Evolutionary conservation across 2,113 vertebrate species (phyloP).

Genomic region (Otocyon megalotis): DNA sequence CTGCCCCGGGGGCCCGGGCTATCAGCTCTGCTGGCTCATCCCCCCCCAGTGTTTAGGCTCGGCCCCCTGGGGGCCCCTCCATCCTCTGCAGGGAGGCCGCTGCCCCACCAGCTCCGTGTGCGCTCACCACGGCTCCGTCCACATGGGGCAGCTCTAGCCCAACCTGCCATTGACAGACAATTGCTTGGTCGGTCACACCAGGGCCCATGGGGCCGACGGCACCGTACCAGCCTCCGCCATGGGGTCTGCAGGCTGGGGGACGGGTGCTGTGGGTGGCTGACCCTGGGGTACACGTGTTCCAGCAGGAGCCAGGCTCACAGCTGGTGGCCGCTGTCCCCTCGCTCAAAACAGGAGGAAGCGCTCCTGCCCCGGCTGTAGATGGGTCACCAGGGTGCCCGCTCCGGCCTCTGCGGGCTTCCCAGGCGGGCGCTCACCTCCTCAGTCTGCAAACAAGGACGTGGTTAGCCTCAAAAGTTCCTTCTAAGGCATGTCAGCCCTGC

Average conservation of each 20-base stretch:
- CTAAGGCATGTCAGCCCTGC: not conserved
- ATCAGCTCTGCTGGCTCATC: not conserved
- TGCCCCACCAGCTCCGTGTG: not conserved
- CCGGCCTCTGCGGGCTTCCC: fast-evolving
- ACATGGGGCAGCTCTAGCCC: not conserved
- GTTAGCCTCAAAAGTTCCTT: not conserved
- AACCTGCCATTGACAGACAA: not conserved
- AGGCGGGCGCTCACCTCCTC: not conserved
- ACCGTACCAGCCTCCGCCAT: not conserved
- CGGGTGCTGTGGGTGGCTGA: not conserved
- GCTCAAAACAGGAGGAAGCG: not conserved
- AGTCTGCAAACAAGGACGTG: not conserved
- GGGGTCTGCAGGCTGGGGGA: not conserved
- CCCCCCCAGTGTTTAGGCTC: not conserved
- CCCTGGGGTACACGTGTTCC: not conserved
- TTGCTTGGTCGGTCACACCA: not conserved
- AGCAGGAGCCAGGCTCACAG: not conserved
- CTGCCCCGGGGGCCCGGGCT: fast-evolving
- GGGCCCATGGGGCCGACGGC: not conserved
- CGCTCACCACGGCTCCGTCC: not conserved
- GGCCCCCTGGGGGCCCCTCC: not conserved
- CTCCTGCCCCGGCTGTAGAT: not conserved
- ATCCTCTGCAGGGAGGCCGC: not conserved
- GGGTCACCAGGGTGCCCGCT: not conserved
- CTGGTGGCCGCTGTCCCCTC: not conserved